Conservation (phyloP, 2,797 vertebrate genomes). For the Natrix natrix region DNA sequence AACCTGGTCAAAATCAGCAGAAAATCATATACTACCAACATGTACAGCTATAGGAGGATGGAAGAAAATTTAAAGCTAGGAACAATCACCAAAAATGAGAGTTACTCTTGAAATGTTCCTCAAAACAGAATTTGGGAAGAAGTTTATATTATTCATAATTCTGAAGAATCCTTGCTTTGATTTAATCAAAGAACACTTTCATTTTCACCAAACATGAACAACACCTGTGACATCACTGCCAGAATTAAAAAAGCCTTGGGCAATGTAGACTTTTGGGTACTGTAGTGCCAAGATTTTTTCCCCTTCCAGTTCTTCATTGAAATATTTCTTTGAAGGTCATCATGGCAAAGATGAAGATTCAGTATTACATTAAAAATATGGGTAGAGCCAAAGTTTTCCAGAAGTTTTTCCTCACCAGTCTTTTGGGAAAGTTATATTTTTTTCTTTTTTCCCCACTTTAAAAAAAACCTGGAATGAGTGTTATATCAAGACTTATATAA, state of each 20-base stretch:
- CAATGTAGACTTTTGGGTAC: neutral
- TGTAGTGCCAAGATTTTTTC: neutral
- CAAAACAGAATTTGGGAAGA: neutral
- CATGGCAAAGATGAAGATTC: neutral
- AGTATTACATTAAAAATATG: neutral
- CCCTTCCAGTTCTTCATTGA: neutral
- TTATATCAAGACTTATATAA: neutral
- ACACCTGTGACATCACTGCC: neutral
- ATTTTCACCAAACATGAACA: neutral
- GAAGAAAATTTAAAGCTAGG: neutral
- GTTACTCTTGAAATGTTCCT: neutral
- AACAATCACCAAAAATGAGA: neutral
- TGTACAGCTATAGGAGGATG: neutral
- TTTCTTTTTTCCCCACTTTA: neutral
- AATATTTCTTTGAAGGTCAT: neutral
- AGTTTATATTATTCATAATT: neutral
- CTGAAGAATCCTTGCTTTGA: neutral
- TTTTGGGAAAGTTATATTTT: neutral
- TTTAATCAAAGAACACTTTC: neutral
- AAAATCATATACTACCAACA: neutral
- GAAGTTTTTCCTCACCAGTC: neutral
- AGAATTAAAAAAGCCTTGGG: neutral
- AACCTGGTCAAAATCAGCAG: neutral
- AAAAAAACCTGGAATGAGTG: neutral
- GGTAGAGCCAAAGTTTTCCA: neutral